Evolutionary conservation across 2,888 invertebrate genomes (phyloP).

Genomic region (Rhamnusium bicolor): DNA sequence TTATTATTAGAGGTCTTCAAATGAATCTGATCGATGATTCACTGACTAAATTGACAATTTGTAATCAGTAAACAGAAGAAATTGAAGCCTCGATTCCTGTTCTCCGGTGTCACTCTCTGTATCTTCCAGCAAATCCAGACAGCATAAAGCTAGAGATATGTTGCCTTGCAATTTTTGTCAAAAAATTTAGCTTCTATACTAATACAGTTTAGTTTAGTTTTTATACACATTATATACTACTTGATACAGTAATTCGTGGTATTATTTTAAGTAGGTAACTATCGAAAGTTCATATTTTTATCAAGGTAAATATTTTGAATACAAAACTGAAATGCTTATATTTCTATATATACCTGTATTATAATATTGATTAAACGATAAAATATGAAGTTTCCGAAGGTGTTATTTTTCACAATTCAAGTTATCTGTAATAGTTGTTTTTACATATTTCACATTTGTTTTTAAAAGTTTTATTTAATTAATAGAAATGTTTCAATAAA

Average conservation of each 20-base stretch:
- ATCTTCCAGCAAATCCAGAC: constrained; percentile 30
- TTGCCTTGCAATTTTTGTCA: constrained; percentile 58
- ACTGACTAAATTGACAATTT: neutral
- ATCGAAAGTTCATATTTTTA: constrained; percentile 33
- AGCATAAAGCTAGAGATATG: constrained; percentile 52
- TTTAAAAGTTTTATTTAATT: constrained; percentile 67
- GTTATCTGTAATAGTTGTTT: constrained; percentile 65
- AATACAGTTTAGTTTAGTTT: constrained; percentile 49
- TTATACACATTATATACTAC: constrained; percentile 35
- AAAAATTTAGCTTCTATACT: constrained; percentile 56
- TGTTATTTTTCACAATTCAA: constrained; percentile 57
- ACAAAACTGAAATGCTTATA: constrained; percentile 30
- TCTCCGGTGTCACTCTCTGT: constrained; percentile 21
- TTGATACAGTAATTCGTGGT: constrained; percentile 50
- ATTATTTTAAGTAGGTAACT: constrained; percentile 48
- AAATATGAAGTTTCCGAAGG: constrained; percentile 40
- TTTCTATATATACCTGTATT: constrained; percentile 25
- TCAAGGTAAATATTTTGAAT: neutral
- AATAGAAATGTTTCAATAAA: constrained; percentile 68
- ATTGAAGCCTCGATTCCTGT: neutral
- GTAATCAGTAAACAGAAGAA: neutral
- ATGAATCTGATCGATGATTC: neutral
- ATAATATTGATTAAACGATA: constrained; percentile 27
- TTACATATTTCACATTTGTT: constrained; percentile 66
- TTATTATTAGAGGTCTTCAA: neutral